Conservation (phyloP, 2,888 invertebrate genomes). For the Cylindroiulus punctatus region DNA sequence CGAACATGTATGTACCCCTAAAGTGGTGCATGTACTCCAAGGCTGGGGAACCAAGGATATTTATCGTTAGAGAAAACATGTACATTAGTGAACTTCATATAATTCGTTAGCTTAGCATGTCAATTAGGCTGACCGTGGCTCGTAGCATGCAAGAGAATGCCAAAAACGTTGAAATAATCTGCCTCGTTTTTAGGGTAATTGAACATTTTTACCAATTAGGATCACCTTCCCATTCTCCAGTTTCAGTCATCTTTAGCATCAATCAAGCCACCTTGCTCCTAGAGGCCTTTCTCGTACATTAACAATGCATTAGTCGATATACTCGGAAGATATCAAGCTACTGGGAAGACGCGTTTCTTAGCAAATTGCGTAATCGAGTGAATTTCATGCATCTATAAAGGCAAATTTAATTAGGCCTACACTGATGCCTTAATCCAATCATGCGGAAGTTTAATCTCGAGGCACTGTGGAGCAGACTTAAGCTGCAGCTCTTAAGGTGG, state of each 20-base stretch:
- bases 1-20: too few species aligned
- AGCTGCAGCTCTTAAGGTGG: neutral
- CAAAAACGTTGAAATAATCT: neutral
- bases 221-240: neutral
- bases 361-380: slow-evolving; percentile 18
- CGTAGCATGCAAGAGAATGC: neutral
- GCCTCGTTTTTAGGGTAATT: neutral
- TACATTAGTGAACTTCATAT: too few species aligned
- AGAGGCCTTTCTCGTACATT: neutral
- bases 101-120: too few species aligned
- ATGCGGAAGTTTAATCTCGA: slow-evolving; percentile 9
- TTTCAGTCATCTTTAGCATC: neutral
- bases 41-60: too few species aligned
- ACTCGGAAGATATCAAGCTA: neutral
- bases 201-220: neutral
- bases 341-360: neutral
- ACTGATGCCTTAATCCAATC: slow-evolving; percentile 18
- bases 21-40: too few species aligned
- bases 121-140: neutral
- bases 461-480: slow-evolving; percentile 18
- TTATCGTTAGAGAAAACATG: too few species aligned
- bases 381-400: slow-evolving; percentile 18
- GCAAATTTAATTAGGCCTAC: slow-evolving; percentile 18
- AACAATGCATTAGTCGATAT: slow-evolving; percentile 18
- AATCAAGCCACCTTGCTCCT: neutral